These are phyloP conservation scores for Excalfactoria chinensis DNA, from an alignment of 2,113 vertebrate genomes.

Conservation along the genomic window DNA sequence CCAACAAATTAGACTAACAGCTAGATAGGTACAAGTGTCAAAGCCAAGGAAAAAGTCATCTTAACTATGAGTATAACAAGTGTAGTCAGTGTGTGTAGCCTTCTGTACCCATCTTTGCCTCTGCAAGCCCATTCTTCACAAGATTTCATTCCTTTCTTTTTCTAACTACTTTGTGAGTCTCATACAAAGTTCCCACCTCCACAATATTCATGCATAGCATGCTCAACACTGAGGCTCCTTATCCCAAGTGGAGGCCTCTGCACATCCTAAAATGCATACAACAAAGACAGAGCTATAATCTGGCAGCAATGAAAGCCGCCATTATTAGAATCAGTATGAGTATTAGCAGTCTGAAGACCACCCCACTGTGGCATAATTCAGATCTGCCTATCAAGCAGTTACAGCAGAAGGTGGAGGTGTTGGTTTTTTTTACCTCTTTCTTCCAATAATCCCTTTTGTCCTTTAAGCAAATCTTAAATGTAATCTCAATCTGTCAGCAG, in stretches of 20 bases:
- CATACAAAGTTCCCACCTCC: not conserved
- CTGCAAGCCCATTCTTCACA: not conserved
- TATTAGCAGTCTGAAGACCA: not conserved
- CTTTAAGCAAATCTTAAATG: slow-evolving; percentile 33
- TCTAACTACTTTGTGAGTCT: not conserved
- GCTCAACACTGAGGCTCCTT: not conserved
- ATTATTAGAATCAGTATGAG: not conserved
- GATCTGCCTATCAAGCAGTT: not conserved
- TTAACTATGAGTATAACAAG: not conserved
- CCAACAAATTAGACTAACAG: not conserved
- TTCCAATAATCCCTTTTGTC: slow-evolving; percentile 39
- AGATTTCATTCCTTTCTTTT: not conserved
- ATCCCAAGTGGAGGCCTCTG: not conserved
- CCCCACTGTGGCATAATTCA: not conserved
- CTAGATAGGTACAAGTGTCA: not conserved
- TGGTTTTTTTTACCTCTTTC: not conserved
- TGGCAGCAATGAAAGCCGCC: not conserved
- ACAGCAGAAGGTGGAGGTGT: not conserved
- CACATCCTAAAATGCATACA: not conserved
- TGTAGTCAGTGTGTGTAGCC: fast-evolving
- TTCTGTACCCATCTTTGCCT: not conserved
- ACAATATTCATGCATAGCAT: not conserved
- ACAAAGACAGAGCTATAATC: not conserved
- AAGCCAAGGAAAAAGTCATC: not conserved
- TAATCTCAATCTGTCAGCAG: slow-evolving; percentile 58